phyloP scores from a whole-genome alignment of 1,140 invertebrate genomes.

The Aphaenogaster ashmeadi region DNA sequence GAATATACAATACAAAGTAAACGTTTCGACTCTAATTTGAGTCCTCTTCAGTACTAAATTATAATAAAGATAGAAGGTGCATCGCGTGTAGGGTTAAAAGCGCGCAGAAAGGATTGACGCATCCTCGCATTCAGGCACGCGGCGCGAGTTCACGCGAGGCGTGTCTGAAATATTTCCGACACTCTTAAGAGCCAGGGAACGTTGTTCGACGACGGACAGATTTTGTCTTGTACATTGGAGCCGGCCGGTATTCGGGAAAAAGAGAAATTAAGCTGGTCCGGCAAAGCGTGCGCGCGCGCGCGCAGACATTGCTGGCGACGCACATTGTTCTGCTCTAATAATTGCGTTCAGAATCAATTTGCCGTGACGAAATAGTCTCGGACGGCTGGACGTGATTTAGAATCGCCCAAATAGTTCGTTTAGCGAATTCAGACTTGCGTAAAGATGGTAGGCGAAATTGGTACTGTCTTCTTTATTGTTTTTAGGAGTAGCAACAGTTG shows the following conservation, averaged over 20 bases:
- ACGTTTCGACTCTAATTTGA: too few relatives aligned
- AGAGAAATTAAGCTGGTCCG: slow-evolving; percentile 32
- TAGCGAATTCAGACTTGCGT: background rate
- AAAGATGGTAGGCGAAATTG: background rate
- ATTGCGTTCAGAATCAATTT: slow-evolving; percentile 73
- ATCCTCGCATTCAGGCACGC: background rate
- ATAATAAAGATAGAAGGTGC: background rate
- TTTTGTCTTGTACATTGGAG: slow-evolving; percentile 32
- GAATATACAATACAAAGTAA: too few relatives aligned
- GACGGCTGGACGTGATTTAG: slow-evolving; percentile 70
- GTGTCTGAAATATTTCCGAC: slow-evolving; percentile 31
- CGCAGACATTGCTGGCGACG: slow-evolving; percentile 50
- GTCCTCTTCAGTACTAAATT: too few relatives aligned
- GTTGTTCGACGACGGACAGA: slow-evolving; percentile 48
- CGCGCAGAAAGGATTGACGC: background rate
- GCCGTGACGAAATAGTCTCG: slow-evolving; percentile 70
- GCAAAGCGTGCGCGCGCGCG: background rate
- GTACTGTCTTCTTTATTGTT: background rate
- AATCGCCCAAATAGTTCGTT: slow-evolving; percentile 37
- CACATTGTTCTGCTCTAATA: slow-evolving; percentile 76
- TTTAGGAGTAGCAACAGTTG: background rate
- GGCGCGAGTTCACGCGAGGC: slow-evolving; percentile 19
- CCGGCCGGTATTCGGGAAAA: slow-evolving; percentile 19
- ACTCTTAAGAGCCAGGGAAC: background rate
- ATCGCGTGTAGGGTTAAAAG: slow-evolving; percentile 29